Base-by-base conservation (phyloP, 2,113 vertebrate species). In the Motacilla alba region DNA sequence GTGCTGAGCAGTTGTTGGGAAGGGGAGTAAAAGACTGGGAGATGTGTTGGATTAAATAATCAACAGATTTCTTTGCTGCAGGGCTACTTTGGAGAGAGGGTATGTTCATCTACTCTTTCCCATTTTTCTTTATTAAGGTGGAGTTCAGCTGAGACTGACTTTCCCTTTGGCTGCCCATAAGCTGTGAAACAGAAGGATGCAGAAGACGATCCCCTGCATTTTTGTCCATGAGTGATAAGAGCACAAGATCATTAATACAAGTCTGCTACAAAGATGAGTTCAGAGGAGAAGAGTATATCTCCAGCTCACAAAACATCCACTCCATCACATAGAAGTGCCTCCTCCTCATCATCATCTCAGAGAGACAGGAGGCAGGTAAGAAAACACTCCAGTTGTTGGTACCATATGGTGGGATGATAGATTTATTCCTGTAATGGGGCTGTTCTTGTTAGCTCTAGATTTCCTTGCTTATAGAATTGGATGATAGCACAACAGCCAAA, bases 341-440 rank as follows among this genome's bases (percentile, higher is more conserved):
- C 99, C 53, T 99, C 98, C 28, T 99, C 99, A 8, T 98, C 98
- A 2, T 99, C 99, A 0, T 99, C 99, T 87, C 99, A 99, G 94
- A 98, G 99, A 56, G 99, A 99, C 92, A 99, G 99, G 96, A 98
- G 99, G 89, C 99, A 99, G 99, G 99, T 99, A 98, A 98, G 98
- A 67, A 93, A 74, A 88, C 78, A 12, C 30, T 77, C 20, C 35
- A 10, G 39, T 37, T 3, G 3, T 84, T 63, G 78, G 19, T 35
- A 76, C 35, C 10, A 22, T 87, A 31, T 47, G 19, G 4, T 82
- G 39, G 43, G 41, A 41, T 94, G 33, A 70, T 76, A 67, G 2
- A 30, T 80, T 94, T 72, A 18, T 90, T 82, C 50, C 76, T 66
- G 23, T 92, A 28, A 39, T 24, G 15, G 80, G 56, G 35, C 68